Evolutionary conservation across 1,140 invertebrate species (phyloP), one percentile per base, ranked within the genome.

Genomic region (Ceratoteleas bidentatus): DNA sequence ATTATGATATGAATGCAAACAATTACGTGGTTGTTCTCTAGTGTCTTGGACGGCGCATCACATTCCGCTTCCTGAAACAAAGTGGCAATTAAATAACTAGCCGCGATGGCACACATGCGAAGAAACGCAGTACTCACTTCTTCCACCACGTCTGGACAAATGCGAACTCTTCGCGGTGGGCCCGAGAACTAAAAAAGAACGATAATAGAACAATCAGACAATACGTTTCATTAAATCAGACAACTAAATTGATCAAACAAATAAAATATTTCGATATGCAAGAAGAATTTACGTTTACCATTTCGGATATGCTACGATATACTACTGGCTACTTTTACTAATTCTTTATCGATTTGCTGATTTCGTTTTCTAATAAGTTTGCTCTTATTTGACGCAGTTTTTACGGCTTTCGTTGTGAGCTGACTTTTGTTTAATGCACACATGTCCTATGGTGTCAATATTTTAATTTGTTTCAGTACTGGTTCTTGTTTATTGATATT

Each of bases 81-180:
- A 76, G 33, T 64, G 5, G 34, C 49, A 60, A 65, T 34, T 58
- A 49, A 66, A 7, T 57, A 49, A 49, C 8, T 43, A 43, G 6
- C 6, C 9, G n/a, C 40, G n/a, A 43, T n/a, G 9, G 6, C n/a
- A 43, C 8, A 43, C 0, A 10, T 43, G 40, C 6, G 8, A 50
- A 33, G 32, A 7, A 54, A 38, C n/a, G 33, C 6, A 7, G 38
- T 40, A 62, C 53, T 68, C 7, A 79, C 76, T 33, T 79, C 66
- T 64, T 57, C 50, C 52, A 66, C 40, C 8, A 69, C 65, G 43
- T 79, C 43, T 0, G 56, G 32, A 50, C 68, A 79, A 60, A 72
- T 79, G 6, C 68, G 76, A 72, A 79, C 76, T 72, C 60, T 79
- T 9, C 61, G 76, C n/a, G 10, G 11, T 13, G 66, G 53, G 53